phyloP scores from a whole-genome alignment of 1,140 invertebrate species.

The Neodiprion fabricii region DNA sequence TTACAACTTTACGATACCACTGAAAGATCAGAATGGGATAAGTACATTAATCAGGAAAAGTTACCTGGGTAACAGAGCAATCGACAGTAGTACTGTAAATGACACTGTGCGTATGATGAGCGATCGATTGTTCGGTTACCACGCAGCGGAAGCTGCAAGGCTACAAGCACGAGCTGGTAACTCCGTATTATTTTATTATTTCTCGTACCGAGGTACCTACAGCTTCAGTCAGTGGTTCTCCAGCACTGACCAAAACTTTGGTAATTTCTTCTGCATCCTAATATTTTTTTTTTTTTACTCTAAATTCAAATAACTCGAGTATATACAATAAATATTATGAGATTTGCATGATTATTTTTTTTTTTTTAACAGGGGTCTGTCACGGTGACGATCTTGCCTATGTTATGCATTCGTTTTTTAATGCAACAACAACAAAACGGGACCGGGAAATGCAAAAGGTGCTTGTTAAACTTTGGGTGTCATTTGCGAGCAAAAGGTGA shows the following conservation, averaged over 20 bases:
- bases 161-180: constrained; percentile 62
- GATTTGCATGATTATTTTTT: constrained; percentile 6
- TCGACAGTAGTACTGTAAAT: constrained; percentile 41
- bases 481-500: constrained; percentile 65
- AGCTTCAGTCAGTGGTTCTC: constrained; percentile 62
- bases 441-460: constrained; percentile 63
- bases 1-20: too few species aligned
- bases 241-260: constrained; percentile 61
- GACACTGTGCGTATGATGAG: constrained; percentile 58
- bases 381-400: constrained; percentile 67
- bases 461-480: constrained; percentile 63
- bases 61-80: constrained; percentile 26
- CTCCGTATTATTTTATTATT: constrained; percentile 68
- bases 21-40: too few species aligned
- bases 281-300: neutral
- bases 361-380: constrained; percentile 61
- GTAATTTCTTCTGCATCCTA: constrained; percentile 48
- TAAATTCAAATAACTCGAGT: too few species aligned
- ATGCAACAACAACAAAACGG: constrained; percentile 44
- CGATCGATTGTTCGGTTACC: constrained; percentile 65
- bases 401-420: constrained; percentile 46
- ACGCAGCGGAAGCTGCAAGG: constrained; percentile 64
- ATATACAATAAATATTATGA: neutral
- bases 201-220: constrained; percentile 59
- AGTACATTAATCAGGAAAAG: too few species aligned